A percentile compares a stretch with the other conserved stretches of the same genome.
These are phyloP conservation scores for Rhinatrema bivittatum DNA, from an alignment of 2,797 vertebrate species.

Conservation along the genomic window DNA sequence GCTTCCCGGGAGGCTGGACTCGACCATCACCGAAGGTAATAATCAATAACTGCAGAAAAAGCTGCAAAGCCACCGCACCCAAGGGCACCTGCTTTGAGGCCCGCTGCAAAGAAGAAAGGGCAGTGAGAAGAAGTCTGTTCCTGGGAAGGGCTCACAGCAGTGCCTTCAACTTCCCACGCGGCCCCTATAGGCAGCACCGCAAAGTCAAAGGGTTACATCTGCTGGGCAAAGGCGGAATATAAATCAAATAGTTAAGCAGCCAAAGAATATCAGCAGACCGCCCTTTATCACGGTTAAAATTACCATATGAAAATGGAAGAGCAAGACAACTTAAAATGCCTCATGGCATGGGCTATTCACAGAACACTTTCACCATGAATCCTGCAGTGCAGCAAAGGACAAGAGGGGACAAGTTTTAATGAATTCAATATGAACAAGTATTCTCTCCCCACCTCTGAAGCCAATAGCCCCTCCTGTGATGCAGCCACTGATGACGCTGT, in stretches of 20 bases:
- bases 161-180: background rate
- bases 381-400: no score
- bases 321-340: no score
- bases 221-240: no score
- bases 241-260: no score
- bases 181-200: background rate
- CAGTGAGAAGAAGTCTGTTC: background rate
- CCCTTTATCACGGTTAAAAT: no score
- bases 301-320: no score
- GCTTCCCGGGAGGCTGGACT: no score
- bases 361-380: no score
- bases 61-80: slow-evolving; percentile 94
- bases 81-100: slow-evolving; percentile 82
- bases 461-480: slow-evolving; percentile 91
- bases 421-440: background rate
- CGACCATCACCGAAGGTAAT: slow-evolving; percentile 82
- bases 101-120: slow-evolving; percentile 59
- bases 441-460: slow-evolving; percentile 71
- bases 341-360: no score
- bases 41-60: slow-evolving; percentile 92
- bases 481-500: slow-evolving; percentile 90
- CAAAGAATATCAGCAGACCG: no score
- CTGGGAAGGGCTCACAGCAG: background rate
- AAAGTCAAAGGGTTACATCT: rapidly evolving
- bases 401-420: no score